phyloP scores from a whole-genome alignment of 2,888 invertebrate species.

The Eutolmus rufibarbis region DNA sequence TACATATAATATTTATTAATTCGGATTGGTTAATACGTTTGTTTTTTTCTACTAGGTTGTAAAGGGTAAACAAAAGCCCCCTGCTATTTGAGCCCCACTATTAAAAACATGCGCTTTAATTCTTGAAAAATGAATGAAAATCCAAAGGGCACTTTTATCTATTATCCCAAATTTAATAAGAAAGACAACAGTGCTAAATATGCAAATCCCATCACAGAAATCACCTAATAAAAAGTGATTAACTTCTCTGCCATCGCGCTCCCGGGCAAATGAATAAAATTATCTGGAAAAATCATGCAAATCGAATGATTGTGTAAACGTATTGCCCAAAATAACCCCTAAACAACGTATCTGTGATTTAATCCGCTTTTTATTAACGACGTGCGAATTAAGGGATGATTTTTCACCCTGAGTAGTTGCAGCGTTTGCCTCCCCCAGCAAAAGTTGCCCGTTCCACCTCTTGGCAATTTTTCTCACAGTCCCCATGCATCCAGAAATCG shows the following conservation, averaged over 20 bases:
- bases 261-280: constrained; percentile 20
- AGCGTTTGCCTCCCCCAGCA: background rate
- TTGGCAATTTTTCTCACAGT: background rate
- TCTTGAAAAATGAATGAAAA: background rate
- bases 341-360: constrained; percentile 13
- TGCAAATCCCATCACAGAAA: background rate
- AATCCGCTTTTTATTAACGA: constrained; percentile 42
- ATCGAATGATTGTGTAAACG: constrained; percentile 28
- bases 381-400: constrained; percentile 36
- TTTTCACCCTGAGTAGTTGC: constrained; percentile 9
- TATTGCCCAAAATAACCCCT: background rate
- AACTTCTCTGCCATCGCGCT: background rate
- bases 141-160: background rate
- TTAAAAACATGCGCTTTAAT: background rate
- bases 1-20: background rate
- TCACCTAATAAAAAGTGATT: constrained; percentile 11
- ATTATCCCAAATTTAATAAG: background rate
- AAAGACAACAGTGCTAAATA: background rate
- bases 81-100: background rate
- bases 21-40: no score
- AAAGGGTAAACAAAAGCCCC: background rate
- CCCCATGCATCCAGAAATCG: background rate
- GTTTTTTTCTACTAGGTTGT: background rate
- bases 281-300: constrained; percentile 16
- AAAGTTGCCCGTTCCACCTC: background rate